phyloP scores from a whole-genome alignment of 2,113 vertebrate species.

The Dicrurus megarhynchus region DNA sequence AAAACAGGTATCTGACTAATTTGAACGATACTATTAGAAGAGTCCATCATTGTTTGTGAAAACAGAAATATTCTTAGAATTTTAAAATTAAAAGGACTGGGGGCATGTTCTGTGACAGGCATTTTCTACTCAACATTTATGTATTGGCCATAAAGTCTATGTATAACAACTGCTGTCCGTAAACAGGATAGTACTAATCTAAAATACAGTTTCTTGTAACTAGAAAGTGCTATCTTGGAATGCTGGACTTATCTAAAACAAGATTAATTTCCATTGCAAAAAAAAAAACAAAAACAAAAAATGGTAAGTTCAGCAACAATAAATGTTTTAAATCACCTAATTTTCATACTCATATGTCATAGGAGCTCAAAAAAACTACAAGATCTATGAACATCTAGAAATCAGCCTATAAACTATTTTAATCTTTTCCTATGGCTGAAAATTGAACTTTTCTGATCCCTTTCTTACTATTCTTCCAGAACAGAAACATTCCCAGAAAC shows the following conservation, averaged over 20 bases:
- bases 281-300: not conserved
- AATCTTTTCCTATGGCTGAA: not conserved
- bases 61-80: not conserved
- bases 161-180: not conserved
- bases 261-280: not conserved
- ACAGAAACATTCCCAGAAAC: too few species aligned
- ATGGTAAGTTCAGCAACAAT: not conserved
- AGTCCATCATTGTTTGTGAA: not conserved
- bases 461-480: too few species aligned
- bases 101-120: not conserved
- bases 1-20: not conserved
- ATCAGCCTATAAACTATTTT: not conserved
- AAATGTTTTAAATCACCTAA: not conserved
- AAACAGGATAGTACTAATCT: not conserved
- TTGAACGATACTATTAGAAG: not conserved
- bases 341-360: not conserved
- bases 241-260: not conserved
- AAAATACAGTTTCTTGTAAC: not conserved
- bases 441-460: not conserved
- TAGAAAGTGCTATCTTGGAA: not conserved
- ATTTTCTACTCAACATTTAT: not conserved
- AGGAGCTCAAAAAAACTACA: not conserved
- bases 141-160: not conserved
- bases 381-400: not conserved
- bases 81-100: not conserved